Conservation (phyloP, 2,888 invertebrate species). For the Drosophila rubida region DNA sequence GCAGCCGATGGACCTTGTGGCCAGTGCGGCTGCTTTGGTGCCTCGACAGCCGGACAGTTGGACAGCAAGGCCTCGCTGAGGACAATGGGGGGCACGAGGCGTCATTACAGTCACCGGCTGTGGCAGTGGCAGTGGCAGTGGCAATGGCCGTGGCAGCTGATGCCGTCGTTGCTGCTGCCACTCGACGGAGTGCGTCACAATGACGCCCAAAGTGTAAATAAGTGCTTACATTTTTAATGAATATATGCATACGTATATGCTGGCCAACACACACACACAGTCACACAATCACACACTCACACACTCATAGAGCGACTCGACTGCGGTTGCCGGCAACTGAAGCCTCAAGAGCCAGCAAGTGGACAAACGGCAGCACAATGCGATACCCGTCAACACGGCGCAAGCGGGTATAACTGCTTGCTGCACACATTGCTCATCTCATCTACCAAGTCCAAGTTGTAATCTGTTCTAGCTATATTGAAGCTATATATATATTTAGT, state of each 20-base stretch:
- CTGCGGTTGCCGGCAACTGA: slow-evolving; percentile 18
- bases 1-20: slow-evolving; percentile 20
- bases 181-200: slow-evolving; percentile 38
- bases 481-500: too few species aligned
- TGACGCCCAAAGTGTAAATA: slow-evolving; percentile 68
- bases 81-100: slow-evolving; percentile 22
- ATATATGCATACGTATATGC: slow-evolving; percentile 32
- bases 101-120: slow-evolving; percentile 49
- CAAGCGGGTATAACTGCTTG: too few species aligned
- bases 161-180: slow-evolving; percentile 16
- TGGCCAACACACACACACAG: slow-evolving; percentile 9
- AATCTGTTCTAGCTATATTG: too few species aligned
- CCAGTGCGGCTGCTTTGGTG: slow-evolving; percentile 26
- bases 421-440: too few species aligned
- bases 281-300: slow-evolving; percentile 4
- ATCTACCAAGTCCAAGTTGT: too few species aligned
- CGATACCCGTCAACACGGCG: neutral
- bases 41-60: slow-evolving; percentile 1
- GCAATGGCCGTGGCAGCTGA: slow-evolving; percentile 25
- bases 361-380: slow-evolving; percentile 26
- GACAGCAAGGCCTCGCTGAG: slow-evolving; percentile 13
- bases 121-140: slow-evolving; percentile 15
- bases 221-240: slow-evolving; percentile 67
- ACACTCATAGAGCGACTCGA: neutral
- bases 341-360: slow-evolving; percentile 27